Conservation (phyloP, 2,888 invertebrate genomes). For the Stenoptilia bipunctidactyla region DNA sequence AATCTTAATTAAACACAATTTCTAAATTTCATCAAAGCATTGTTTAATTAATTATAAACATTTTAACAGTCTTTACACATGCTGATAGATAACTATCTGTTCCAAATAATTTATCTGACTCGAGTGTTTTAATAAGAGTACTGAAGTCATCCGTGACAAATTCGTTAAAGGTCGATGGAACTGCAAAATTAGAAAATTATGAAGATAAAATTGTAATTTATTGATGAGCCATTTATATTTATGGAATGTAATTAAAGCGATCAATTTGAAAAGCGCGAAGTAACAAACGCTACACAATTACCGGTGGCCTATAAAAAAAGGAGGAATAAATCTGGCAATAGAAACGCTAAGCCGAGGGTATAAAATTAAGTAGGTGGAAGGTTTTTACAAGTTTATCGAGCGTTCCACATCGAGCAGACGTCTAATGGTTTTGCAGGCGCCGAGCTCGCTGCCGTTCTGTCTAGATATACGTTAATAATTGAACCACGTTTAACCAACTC, state of each 20-base stretch:
- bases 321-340: slow-evolving; percentile 64
- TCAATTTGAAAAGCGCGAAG: slow-evolving; percentile 17
- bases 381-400: slow-evolving; percentile 71
- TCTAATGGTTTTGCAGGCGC: slow-evolving; percentile 64
- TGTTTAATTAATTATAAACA: no score
- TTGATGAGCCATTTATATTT: not conserved
- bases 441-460: slow-evolving; percentile 37
- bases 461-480: not conserved
- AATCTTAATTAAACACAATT: no score
- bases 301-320: slow-evolving; percentile 52
- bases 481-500: no score
- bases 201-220: no score
- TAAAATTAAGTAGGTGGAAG: slow-evolving; percentile 69
- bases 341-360: slow-evolving; percentile 58
- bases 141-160: no score
- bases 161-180: not conserved
- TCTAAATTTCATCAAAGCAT: no score
- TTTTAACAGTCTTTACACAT: no score
- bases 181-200: slow-evolving; percentile 23
- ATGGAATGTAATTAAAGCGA: no score
- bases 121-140: no score
- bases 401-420: slow-evolving; percentile 65
- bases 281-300: slow-evolving; percentile 40
- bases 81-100: no score
- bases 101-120: no score